Conservation (phyloP, 2,888 invertebrate species). For the Sipha maydis region DNA sequence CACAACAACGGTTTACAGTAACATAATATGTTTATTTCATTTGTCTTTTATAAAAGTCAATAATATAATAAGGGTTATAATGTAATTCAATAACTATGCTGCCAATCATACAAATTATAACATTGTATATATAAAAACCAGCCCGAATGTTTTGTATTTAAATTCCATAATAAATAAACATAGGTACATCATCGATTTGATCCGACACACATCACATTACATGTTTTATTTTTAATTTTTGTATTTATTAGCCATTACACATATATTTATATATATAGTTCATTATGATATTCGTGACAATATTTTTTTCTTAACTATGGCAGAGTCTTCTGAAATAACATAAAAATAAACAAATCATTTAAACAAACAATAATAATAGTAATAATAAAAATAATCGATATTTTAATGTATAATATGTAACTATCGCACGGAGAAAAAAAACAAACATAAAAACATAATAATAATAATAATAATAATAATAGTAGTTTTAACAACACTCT, state of each 20-base stretch:
- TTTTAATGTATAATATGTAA: conserved; percentile 6
- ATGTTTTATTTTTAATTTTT: neutral
- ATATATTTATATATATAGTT: neutral
- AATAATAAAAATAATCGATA: conserved; percentile 38
- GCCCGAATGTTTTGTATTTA: conserved; percentile 37
- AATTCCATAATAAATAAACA: conserved; percentile 42
- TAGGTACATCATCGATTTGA: conserved; percentile 31
- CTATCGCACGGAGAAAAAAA: neutral
- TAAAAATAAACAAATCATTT: conserved; percentile 43
- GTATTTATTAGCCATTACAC: neutral
- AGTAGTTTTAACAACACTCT: conserved; percentile 13
- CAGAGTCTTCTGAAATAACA: conserved; percentile 50
- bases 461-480: conserved; percentile 10
- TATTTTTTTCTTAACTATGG: conserved; percentile 34
- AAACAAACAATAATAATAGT: conserved; percentile 32
- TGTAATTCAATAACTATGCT: conserved; percentile 46
- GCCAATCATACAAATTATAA: conserved; percentile 18
- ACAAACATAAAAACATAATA: conserved; percentile 12
- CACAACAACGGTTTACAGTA: conserved; percentile 22
- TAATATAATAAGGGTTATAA: conserved; percentile 54
- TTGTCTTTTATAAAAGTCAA: conserved; percentile 58
- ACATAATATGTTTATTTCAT: conserved; percentile 55
- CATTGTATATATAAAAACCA: conserved; percentile 31
- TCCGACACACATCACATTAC: conserved; percentile 20
- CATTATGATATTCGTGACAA: neutral